Base-by-base conservation (phyloP, 2,797 vertebrate genomes). In the Knipowitschia caucasica region DNA sequence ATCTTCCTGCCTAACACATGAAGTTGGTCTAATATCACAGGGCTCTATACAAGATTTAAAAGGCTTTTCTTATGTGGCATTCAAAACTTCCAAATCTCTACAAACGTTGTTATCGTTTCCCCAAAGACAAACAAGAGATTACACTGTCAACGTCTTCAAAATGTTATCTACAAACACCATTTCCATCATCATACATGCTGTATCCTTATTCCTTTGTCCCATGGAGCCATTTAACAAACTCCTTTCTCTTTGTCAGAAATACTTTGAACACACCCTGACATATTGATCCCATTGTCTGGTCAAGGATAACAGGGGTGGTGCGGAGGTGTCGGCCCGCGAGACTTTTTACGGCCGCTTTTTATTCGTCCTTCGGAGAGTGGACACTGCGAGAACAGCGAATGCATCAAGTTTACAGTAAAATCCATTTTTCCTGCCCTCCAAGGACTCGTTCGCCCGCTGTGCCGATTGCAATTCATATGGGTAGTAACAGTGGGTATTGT, bases 361-460 rank as follows among this genome's bases (percentile, higher is more conserved):
- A 77, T 71, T 63, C 62, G 36, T 77, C 64, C 75, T 75, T 66
- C 66, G 25, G 76, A 78, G 79, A 86, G 56, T 33, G 53, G 79
- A 88, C 70, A 72, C 78, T 64, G 66, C 50, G 57, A 74, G 78
- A 84, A 69, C 36, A 25, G 59, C 30, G 9, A 43, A 77, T 85
- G 78, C 78, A 83, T 84, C 80, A 76, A 24, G 59, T 81, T 82
- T 74, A 76, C 70, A 64, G 67, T 72, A 62, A 85, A 86, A 83
- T 86, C 76, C 57, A 78, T 85, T 82, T 75, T 76, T 71, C 64
- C 64, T 39, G 44, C 55, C 50, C 71, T 69, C 47, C 40, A n/a
- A 57, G 58, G 70, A 67, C 57, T 45, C 38, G 20, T 73, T 67
- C 33, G 18, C 62, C 49, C 24, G 38, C 56, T 47, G 67, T 55